These are phyloP conservation scores for Artemia sinica DNA, from an alignment of 2,888 invertebrate genomes.

Conservation along the genomic window DNA sequence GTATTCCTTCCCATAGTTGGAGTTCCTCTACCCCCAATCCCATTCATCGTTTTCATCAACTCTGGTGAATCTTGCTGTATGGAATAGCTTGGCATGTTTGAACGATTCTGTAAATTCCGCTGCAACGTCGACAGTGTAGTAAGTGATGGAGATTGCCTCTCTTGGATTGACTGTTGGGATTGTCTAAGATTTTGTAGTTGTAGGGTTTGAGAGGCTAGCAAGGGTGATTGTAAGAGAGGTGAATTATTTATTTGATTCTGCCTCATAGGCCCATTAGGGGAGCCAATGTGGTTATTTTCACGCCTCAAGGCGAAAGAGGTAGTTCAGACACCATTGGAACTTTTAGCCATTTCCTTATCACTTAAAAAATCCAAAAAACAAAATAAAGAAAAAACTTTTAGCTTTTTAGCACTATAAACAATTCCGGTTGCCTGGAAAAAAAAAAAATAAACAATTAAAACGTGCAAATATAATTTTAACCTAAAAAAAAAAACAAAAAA, in stretches of 20 bases:
- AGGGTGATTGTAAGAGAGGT: not conserved
- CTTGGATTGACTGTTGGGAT: not conserved
- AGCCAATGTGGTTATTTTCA: not conserved
- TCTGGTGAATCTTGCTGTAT: not conserved
- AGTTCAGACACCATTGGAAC: not conserved
- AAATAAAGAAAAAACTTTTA: not conserved
- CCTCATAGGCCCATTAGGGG: not conserved
- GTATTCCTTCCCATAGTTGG: not conserved
- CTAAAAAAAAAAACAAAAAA: too few relatives aligned
- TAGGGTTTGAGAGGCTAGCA: not conserved
- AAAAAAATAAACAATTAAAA: too few relatives aligned
- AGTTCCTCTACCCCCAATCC: constrained; percentile 6
- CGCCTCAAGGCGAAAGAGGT: constrained; percentile 8
- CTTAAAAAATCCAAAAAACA: not conserved
- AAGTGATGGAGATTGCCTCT: not conserved
- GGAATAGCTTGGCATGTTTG: constrained; percentile 1
- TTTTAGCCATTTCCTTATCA: not conserved
- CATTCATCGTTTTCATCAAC: not conserved
- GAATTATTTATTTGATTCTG: not conserved
- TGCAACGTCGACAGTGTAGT: constrained; percentile 1
- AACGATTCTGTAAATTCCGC: not conserved
- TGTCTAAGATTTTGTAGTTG: not conserved
- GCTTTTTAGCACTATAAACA: too few relatives aligned
- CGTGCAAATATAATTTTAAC: too few relatives aligned
- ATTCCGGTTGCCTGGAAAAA: too few relatives aligned